These are phyloP conservation scores for Falcaria lacertinaria DNA, from an alignment of 2,888 invertebrate genomes.

Conservation along the genomic window DNA sequence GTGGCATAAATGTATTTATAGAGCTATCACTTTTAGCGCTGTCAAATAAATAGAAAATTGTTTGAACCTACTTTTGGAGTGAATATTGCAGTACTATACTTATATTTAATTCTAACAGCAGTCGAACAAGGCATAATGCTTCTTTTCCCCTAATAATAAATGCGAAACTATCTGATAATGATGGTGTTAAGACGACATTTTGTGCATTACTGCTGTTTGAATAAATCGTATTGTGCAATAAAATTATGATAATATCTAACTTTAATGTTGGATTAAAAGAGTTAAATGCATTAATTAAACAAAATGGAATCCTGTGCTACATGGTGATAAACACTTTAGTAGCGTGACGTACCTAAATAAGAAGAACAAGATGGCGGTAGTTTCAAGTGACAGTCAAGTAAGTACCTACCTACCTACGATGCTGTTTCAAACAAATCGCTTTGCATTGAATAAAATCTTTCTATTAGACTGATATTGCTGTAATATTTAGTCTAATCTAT, in stretches of 20 bases:
- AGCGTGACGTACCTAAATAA: conserved; percentile 11
- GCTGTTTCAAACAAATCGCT: conserved; percentile 31
- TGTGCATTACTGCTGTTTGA: conserved; percentile 16
- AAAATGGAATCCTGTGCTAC: conserved; percentile 15
- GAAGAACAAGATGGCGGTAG: conserved; percentile 39
- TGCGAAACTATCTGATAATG: background rate
- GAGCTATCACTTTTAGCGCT: conserved; percentile 46
- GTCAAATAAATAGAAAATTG: conserved; percentile 12
- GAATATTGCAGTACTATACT: conserved; percentile 16
- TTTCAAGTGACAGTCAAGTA: conserved; percentile 39
- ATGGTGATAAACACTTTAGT: conserved; percentile 13
- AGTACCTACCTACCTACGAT: conserved; percentile 48
- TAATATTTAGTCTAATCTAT: conserved; percentile 43
- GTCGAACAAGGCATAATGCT: conserved; percentile 12
- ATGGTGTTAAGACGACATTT: background rate
- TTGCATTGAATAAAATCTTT: conserved; percentile 23
- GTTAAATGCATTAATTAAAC: conserved; percentile 16
- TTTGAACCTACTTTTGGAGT: conserved; percentile 7
- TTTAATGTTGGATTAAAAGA: conserved; percentile 11
- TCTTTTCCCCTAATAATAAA: background rate
- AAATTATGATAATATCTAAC: conserved; percentile 10
- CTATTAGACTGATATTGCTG: conserved; percentile 60
- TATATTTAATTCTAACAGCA: conserved; percentile 32
- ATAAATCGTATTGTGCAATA: conserved; percentile 14
- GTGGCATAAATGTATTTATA: conserved; percentile 18